A percentile compares a stretch with the other conserved stretches of the same genome.
Conservation (phyloP, 2,797 vertebrate species). For the Adrianichthys oophorus region DNA sequence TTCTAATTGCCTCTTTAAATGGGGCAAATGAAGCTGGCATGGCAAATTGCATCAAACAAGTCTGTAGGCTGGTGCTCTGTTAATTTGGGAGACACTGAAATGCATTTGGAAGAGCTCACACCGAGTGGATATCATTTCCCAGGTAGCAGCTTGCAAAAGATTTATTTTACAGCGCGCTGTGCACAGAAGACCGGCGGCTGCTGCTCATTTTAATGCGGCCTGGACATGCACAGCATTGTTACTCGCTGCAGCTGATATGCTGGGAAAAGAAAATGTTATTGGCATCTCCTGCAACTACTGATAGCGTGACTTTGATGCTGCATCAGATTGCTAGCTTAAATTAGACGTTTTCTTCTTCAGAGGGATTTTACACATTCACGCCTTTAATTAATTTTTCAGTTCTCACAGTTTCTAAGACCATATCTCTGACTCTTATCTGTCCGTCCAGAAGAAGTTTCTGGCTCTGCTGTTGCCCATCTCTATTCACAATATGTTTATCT, state of each 20-base stretch:
- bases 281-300: slow-evolving; percentile 34
- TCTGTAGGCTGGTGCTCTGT: slow-evolving; percentile 56
- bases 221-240: slow-evolving; percentile 14
- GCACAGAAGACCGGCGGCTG: slow-evolving; percentile 23
- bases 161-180: slow-evolving; percentile 43
- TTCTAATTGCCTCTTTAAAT: slow-evolving; percentile 72
- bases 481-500: slow-evolving; percentile 77
- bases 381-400: slow-evolving; percentile 64
- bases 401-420: slow-evolving; percentile 42
- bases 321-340: slow-evolving; percentile 43
- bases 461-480: slow-evolving; percentile 54
- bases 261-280: slow-evolving; percentile 4
- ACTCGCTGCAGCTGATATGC: slow-evolving; percentile 9
- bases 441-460: slow-evolving; percentile 51
- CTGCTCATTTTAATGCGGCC: slow-evolving; percentile 42
- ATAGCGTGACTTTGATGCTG: slow-evolving; percentile 30
- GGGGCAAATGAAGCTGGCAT: slow-evolving; percentile 73
- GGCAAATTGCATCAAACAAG: slow-evolving; percentile 73
- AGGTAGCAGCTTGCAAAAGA: slow-evolving; percentile 55
- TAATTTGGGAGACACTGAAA: slow-evolving; percentile 62
- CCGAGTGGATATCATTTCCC: slow-evolving; percentile 61
- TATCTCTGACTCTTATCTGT: slow-evolving; percentile 56
- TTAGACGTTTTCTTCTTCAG: slow-evolving; percentile 37
- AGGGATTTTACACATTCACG: slow-evolving; percentile 33
- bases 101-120: slow-evolving; percentile 45